Conservation (phyloP, 1,140 invertebrate genomes). For the Andricus grossulariae region DNA sequence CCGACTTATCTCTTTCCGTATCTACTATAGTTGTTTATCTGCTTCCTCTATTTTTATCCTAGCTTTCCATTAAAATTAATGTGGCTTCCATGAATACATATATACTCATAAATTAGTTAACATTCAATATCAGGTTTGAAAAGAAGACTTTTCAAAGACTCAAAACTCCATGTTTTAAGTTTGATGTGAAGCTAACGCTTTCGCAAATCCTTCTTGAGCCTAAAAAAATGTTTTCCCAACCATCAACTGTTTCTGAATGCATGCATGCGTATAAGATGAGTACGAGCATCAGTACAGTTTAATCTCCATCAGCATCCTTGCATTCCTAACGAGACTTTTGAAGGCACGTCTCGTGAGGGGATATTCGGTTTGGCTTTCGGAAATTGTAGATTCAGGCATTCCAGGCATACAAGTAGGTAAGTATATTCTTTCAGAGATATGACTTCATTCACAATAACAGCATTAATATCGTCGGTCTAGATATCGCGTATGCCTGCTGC, state of each 20-base stretch:
- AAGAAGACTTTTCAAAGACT: neutral
- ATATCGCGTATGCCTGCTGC: neutral
- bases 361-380: neutral
- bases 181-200: neutral
- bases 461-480: conserved; percentile 2
- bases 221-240: too few species aligned
- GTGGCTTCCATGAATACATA: neutral
- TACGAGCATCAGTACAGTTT: neutral
- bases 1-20: conserved; percentile 43
- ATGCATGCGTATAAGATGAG: too few species aligned
- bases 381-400: neutral
- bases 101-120: neutral
- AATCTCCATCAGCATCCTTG: neutral
- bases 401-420: neutral
- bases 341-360: too few species aligned
- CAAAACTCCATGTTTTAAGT: neutral
- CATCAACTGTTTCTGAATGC: too few species aligned
- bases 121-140: neutral
- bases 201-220: too few species aligned
- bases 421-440: conserved; percentile 1
- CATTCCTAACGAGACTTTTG: conserved; percentile 4
- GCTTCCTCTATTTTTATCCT: conserved; percentile 47
- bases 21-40: conserved; percentile 47
- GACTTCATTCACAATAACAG: neutral
- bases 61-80: conserved; percentile 46